Percentiles rank a stretch among this genome's conserved stretches.
Conservation (phyloP, 2,888 invertebrate genomes). For the Toxonevra muliebris region DNA sequence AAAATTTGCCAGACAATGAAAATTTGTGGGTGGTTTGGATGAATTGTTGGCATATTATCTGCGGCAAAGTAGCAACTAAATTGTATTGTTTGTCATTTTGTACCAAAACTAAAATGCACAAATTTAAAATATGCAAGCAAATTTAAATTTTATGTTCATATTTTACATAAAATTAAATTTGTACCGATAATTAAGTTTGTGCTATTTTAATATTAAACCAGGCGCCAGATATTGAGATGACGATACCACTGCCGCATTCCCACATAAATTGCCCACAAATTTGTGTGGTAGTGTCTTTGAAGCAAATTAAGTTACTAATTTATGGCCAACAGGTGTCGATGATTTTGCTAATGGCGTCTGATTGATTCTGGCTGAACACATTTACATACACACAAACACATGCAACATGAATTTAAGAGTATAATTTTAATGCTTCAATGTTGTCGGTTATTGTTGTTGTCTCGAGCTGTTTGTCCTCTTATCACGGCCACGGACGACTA, state of each 20-base stretch:
- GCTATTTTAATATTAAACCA: not conserved
- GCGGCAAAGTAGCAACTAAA: too few species aligned
- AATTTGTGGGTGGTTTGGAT: constrained; percentile 1
- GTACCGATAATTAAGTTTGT: not conserved
- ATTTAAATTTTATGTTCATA: too few species aligned
- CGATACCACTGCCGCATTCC: not conserved
- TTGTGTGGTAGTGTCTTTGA: constrained; percentile 16
- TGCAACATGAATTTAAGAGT: not conserved
- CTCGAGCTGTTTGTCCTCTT: too few species aligned
- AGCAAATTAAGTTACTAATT: constrained; percentile 41
- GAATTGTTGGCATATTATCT: too few species aligned
- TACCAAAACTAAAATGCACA: too few species aligned
- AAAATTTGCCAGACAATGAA: constrained; percentile 5
- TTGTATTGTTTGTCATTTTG: too few species aligned
- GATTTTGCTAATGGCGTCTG: constrained; percentile 45
- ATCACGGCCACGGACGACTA: not conserved
- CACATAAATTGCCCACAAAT: not conserved
- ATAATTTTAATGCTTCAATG: too few species aligned
- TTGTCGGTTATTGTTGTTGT: too few species aligned
- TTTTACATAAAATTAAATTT: not conserved
- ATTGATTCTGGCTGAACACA: constrained; percentile 27
- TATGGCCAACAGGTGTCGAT: constrained; percentile 50
- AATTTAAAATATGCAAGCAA: too few species aligned
- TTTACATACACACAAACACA: not conserved
- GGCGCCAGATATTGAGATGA: not conserved